These are phyloP conservation scores for Gnatocerus cornutus DNA, from an alignment of 2,888 invertebrate species.

Conservation along the genomic window DNA sequence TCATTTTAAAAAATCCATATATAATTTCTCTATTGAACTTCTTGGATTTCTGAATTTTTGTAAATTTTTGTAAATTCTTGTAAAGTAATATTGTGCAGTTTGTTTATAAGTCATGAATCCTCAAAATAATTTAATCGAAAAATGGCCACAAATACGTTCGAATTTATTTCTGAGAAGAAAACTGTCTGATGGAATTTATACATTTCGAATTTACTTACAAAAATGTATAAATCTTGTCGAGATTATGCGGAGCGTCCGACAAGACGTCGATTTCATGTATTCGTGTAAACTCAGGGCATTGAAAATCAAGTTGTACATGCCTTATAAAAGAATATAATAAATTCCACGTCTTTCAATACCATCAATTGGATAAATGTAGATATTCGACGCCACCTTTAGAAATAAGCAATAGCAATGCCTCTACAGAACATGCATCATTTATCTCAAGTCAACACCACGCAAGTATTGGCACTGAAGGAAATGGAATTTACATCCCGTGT, in stretches of 20 bases:
- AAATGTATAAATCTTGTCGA: not conserved
- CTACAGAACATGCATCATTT: conserved; percentile 42
- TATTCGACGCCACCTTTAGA: conserved; percentile 33
- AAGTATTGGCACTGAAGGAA: conserved; percentile 34
- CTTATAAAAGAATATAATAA: conserved; percentile 23
- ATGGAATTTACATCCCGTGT: conserved; percentile 35
- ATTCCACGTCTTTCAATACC: conserved; percentile 29
- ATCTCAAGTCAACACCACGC: conserved; percentile 36
- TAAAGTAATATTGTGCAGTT: too few species aligned
- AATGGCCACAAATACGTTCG: too few species aligned
- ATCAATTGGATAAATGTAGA: conserved; percentile 20
- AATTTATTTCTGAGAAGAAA: too few species aligned
- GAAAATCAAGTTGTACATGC: conserved; percentile 26
- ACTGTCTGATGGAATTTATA: too few species aligned
- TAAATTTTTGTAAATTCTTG: too few species aligned
- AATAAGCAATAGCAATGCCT: conserved; percentile 23
- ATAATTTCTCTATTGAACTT: too few species aligned
- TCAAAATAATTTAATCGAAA: too few species aligned
- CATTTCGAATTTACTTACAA: too few species aligned
- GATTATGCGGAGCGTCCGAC: not conserved
- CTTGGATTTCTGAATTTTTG: too few species aligned
- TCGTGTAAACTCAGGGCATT: conserved; percentile 14
- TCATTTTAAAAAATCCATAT: too few species aligned
- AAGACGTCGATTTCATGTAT: conserved; percentile 2
- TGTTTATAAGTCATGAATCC: too few species aligned